These are phyloP conservation scores for Argyrosomus regius DNA, from an alignment of 2,797 vertebrate genomes.

Conservation along the genomic window DNA sequence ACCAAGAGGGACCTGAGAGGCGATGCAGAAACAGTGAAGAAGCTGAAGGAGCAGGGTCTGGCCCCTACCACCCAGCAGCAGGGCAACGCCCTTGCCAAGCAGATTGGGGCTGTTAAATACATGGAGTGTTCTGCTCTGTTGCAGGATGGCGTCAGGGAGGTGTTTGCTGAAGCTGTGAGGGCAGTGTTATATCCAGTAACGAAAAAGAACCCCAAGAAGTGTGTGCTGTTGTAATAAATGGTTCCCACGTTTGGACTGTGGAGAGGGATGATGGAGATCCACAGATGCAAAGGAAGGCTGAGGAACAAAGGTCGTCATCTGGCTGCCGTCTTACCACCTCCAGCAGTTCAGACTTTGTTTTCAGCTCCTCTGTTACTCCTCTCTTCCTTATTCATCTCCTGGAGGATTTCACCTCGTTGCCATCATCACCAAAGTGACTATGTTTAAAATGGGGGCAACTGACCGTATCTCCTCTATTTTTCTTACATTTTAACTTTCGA, in stretches of 20 bases:
- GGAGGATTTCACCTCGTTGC: slow-evolving; percentile 73
- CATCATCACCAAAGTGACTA: slow-evolving; percentile 83
- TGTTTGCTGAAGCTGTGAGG: slow-evolving; percentile 93
- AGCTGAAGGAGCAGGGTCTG: slow-evolving; percentile 94
- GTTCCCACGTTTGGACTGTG: slow-evolving; percentile 73
- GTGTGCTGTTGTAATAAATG: slow-evolving; percentile 90
- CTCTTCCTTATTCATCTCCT: slow-evolving; percentile 71
- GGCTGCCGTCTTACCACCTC: slow-evolving; percentile 54
- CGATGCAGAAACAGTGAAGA: slow-evolving; percentile 92
- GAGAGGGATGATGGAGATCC: slow-evolving; percentile 69
- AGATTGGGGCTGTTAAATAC: slow-evolving; percentile 95
- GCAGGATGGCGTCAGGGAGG: slow-evolving; percentile 93
- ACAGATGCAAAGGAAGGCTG: slow-evolving; percentile 68
- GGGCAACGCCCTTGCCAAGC: slow-evolving; percentile 91
- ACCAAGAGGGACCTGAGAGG: slow-evolving; percentile 93
- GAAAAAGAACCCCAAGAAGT: slow-evolving; percentile 94
- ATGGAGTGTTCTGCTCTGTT: slow-evolving; percentile 94
- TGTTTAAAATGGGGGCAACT: slow-evolving; percentile 75
- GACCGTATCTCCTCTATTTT: slow-evolving; percentile 71
- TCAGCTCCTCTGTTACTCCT: slow-evolving; percentile 63
- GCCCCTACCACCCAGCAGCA: slow-evolving; percentile 93
- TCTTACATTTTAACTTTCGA: slow-evolving; percentile 79
- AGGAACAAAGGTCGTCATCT: slow-evolving; percentile 59
- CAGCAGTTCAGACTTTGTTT: slow-evolving; percentile 63
- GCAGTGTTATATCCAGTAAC: slow-evolving; percentile 92